phyloP scores from a whole-genome alignment of 2,797 vertebrate genomes.

The Pitangus sulphuratus region DNA sequence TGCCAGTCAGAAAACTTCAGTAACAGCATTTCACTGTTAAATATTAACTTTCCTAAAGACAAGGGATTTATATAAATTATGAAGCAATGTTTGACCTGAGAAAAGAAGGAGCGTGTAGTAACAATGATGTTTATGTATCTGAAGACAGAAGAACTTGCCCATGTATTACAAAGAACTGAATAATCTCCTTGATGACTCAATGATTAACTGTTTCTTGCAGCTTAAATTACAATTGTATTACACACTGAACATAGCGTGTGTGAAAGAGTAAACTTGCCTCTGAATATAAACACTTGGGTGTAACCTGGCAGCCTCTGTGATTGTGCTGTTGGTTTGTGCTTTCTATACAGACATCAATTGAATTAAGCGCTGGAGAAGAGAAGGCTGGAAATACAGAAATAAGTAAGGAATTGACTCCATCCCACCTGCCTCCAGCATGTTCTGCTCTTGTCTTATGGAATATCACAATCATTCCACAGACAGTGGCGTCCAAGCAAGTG shows the following conservation, averaged over 20 bases:
- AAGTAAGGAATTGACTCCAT: accelerated
- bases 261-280: background rate
- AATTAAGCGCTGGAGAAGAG: background rate
- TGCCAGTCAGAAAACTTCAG: background rate
- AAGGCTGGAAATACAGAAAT: background rate
- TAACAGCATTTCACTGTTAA: background rate
- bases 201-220: background rate
- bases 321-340: background rate
- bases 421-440: background rate
- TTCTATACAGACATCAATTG: background rate
- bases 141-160: background rate
- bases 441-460: background rate
- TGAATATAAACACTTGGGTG: background rate
- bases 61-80: background rate
- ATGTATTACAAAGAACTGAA: background rate
- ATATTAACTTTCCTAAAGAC: background rate
- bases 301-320: background rate
- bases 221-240: background rate
- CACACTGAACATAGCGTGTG: background rate
- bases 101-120: background rate
- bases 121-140: background rate
- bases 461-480: background rate
- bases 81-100: background rate
- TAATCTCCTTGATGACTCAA: background rate
- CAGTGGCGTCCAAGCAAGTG: background rate